These are phyloP conservation scores for Eurois occulta DNA, from an alignment of 2,888 invertebrate genomes.

Conservation along the genomic window DNA sequence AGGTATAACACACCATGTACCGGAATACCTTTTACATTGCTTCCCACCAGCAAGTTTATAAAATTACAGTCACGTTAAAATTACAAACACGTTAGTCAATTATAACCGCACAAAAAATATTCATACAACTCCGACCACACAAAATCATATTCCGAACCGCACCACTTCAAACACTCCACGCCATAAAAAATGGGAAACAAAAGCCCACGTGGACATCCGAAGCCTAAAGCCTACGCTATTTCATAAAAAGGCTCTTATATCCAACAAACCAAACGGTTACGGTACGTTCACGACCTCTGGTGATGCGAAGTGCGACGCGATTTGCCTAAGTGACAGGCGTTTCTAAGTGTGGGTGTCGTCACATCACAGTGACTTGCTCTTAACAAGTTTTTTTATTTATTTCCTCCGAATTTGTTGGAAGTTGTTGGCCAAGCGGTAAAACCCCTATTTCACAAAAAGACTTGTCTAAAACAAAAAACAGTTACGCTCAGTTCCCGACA, in stretches of 20 bases:
- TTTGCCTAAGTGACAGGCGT: neutral
- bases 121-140: conserved; percentile 14
- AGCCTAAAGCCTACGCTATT: conserved; percentile 41
- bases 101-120: conserved; percentile 26
- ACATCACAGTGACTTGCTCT: neutral
- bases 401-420: neutral
- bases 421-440: neutral
- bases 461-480: neutral
- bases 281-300: neutral
- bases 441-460: neutral
- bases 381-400: neutral
- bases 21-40: neutral
- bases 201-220: conserved; percentile 44
- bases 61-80: neutral
- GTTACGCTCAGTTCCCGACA: neutral
- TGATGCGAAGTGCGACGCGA: neutral
- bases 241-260: conserved; percentile 62
- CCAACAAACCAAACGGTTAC: conserved; percentile 71
- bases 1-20: too few species aligned
- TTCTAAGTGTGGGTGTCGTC: neutral
- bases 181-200: conserved; percentile 55
- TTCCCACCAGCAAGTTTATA: neutral
- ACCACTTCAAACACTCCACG: conserved; percentile 31
- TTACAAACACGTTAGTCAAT: conserved; percentile 19
- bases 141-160: conserved; percentile 32